Base-by-base conservation (phyloP, 2,888 invertebrate species). In the Tinea trinotella region DNA sequence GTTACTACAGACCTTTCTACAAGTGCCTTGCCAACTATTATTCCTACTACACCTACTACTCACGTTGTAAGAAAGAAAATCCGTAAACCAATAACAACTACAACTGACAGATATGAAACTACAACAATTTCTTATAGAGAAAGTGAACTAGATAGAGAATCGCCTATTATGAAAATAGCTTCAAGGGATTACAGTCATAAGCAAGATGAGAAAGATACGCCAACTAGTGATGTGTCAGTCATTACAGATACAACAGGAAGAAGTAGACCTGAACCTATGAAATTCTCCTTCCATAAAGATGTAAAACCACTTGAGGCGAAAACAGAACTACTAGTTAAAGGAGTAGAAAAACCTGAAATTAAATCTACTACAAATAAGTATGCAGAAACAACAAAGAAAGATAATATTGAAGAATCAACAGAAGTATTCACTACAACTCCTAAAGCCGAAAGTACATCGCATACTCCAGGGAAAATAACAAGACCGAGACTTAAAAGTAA, bases 151-250 rank as follows among this genome's bases (percentile, higher is more conserved):
- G 73, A 64, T 54, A 78, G 77, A 58, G 85, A 86, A 59, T 84
- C 87, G 0, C 76, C 80, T 15, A 86, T 87, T 53, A 87, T 87
- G 87, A 87, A 86, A 68, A 86, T 87, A 58, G 73, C 82, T n/a
- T 77, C 67, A 30, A 74, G 82, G 19, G 85, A 87, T 61, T 85
- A 79, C 55, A 76, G 71, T 36, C 86, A 87, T 57, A 87, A 86
- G 55, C 86, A 87, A 57, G 87, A 87, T 56, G 87, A 87, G 60
- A 87, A 86, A 61, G 87, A 87, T 53, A 87, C 85, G 2, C 87
- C 87, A 0, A 86, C 86, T 3, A 87, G 87, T 59, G 87, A 87
- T 53, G 72, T 86, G n/a, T 68, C 76, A 5, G 74, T 85, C 3
- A 60, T 80, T 57, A 69, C 67, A 5, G 81, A 82, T 54, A 67